Percentiles rank a stretch among this genome's conserved stretches.
Evolutionary conservation across 2,113 vertebrate species (phyloP).

Genomic region (Amblyornis subalaris): DNA sequence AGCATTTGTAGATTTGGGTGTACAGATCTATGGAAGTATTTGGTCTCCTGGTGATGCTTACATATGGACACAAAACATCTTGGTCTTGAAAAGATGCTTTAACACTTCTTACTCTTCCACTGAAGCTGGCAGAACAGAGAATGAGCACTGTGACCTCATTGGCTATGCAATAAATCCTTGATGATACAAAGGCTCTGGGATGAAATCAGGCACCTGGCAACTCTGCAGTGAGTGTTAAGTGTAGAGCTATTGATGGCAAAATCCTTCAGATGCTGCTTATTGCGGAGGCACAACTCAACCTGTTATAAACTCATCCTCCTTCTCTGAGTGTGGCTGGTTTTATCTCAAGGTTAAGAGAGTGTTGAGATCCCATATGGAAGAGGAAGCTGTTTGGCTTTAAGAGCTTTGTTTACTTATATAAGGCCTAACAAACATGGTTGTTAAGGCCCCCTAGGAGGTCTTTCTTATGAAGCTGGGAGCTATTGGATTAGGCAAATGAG

Average conservation of each 20-base stretch:
- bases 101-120: background rate
- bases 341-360: conserved; percentile 10
- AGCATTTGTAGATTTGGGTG: background rate
- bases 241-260: background rate
- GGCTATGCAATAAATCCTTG: background rate
- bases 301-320: background rate
- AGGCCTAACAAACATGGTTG: conserved; percentile 75
- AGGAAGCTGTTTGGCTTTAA: conserved; percentile 52
- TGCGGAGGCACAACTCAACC: background rate
- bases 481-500: conserved; percentile 84
- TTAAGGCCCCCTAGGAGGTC: conserved; percentile 65
- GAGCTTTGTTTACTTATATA: conserved; percentile 83
- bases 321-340: background rate
- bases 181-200: background rate
- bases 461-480: conserved; percentile 72
- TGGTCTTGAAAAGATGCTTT: background rate
- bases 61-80: background rate
- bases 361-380: conserved; percentile 42
- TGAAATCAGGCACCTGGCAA: background rate
- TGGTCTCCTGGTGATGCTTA: background rate
- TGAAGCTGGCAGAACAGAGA: background rate
- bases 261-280: background rate
- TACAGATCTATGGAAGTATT: background rate
- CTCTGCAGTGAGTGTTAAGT: background rate
- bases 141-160: background rate